Conservation (phyloP, 2,888 invertebrate genomes). For the Brenthis daphne region DNA sequence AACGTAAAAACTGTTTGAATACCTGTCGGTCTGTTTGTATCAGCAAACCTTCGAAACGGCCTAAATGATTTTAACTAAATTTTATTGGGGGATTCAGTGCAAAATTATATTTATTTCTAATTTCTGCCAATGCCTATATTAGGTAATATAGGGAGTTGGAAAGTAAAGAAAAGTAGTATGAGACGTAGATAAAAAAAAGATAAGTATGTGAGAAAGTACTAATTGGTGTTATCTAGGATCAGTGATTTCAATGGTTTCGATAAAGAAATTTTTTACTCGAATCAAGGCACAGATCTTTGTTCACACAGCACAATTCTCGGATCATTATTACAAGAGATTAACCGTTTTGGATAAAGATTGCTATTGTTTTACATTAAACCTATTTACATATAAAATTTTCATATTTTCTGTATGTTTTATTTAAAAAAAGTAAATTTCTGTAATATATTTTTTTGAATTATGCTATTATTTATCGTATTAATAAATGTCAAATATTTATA, state of each 20-base stretch:
- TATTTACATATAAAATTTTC: constrained; percentile 8
- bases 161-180: constrained; percentile 6
- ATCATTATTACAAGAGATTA: constrained; percentile 44
- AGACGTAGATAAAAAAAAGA: no score
- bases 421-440: neutral
- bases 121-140: no score
- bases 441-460: no score
- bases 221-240: constrained; percentile 40
- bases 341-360: constrained; percentile 28
- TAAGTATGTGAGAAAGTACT: constrained; percentile 16
- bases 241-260: constrained; percentile 44
- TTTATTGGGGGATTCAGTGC: no score
- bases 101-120: no score
- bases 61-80: no score
- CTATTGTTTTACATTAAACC: constrained; percentile 21
- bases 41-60: no score
- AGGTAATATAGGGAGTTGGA: neutral
- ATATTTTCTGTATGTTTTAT: neutral
- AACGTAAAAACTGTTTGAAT: no score
- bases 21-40: no score
- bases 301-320: constrained; percentile 57
- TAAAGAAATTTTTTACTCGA: constrained; percentile 46
- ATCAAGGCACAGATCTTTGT: constrained; percentile 47
- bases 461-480: no score
- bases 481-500: no score